Evolutionary conservation across 2,797 vertebrate species (phyloP).

Genomic region (Argentina silus): DNA sequence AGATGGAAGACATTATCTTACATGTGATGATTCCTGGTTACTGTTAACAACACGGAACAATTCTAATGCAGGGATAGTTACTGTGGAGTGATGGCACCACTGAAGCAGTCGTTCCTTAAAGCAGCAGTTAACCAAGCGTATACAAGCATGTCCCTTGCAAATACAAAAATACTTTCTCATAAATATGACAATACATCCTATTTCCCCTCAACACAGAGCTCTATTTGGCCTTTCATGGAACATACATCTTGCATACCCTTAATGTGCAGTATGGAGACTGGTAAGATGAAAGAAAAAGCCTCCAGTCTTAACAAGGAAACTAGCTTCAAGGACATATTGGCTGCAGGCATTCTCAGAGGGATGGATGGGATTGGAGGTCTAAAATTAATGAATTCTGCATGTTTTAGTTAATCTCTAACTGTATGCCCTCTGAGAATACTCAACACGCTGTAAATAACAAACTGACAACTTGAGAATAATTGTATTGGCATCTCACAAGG

Average conservation of each 20-base stretch:
- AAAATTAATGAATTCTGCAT: constrained; percentile 63
- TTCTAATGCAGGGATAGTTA: neutral
- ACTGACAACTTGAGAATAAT: constrained; percentile 47
- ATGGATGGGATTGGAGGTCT: constrained; percentile 49
- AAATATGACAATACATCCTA: constrained; percentile 35
- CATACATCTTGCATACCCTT: constrained; percentile 56
- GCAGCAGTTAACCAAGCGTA: constrained; percentile 32
- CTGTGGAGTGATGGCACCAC: constrained; percentile 11
- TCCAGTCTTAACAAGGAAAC: constrained; percentile 72
- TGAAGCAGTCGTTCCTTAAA: neutral
- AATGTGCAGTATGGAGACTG: constrained; percentile 58
- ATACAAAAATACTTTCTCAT: constrained; percentile 33
- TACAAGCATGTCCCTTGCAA: constrained; percentile 20
- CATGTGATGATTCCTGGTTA: neutral
- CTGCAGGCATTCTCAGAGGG: constrained; percentile 69
- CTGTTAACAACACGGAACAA: neutral
- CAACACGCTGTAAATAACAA: constrained; percentile 38
- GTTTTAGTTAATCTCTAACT: constrained; percentile 64
- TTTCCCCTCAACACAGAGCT: constrained; percentile 51
- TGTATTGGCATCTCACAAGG: constrained; percentile 44
- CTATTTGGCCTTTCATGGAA: constrained; percentile 57
- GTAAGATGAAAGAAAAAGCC: constrained; percentile 74
- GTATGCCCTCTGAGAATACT: constrained; percentile 45
- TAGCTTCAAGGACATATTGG: constrained; percentile 74
- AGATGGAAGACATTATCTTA: neutral